phyloP scores from a whole-genome alignment of 2,113 vertebrate genomes.

The Heterotis niloticus region DNA sequence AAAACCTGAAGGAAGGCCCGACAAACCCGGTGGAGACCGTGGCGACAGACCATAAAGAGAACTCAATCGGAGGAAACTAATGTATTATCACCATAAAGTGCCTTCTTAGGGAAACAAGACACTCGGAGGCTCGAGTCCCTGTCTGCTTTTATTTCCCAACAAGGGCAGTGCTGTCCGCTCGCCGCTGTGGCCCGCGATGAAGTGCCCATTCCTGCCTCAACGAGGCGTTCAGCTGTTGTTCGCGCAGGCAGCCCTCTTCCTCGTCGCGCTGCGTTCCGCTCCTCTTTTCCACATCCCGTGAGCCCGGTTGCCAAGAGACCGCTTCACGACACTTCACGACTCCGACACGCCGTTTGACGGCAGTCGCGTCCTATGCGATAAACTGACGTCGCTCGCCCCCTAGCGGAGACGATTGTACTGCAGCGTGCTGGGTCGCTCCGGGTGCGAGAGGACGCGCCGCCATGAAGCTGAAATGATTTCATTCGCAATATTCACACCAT shows the following conservation, averaged over 20 bases:
- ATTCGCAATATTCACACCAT: no score
- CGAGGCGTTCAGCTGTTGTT: slow-evolving; percentile 16
- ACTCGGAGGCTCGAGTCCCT: background rate
- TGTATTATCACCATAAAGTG: no score
- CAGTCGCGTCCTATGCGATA: background rate
- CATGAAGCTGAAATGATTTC: no score
- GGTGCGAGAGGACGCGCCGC: no score
- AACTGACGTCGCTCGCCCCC: background rate
- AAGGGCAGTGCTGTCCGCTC: background rate
- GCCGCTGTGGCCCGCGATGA: slow-evolving; percentile 6
- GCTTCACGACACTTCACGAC: slow-evolving; percentile 7
- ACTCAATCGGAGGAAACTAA: no score
- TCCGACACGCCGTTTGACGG: slow-evolving; percentile 7
- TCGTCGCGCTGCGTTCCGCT: background rate
- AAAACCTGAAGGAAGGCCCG: no score
- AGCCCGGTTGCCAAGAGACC: slow-evolving; percentile 3
- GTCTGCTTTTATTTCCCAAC: slow-evolving; percentile 9
- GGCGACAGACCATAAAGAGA: no score
- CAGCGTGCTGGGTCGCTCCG: background rate
- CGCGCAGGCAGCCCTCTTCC: background rate
- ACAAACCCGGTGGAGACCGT: no score
- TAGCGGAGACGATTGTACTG: background rate
- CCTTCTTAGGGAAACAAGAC: background rate
- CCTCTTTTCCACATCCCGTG: background rate
- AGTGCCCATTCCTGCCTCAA: slow-evolving; percentile 22